A percentile compares a stretch with the other conserved stretches of the same genome.
Conservation (phyloP, 2,113 vertebrate genomes). For the Conger conger region DNA sequence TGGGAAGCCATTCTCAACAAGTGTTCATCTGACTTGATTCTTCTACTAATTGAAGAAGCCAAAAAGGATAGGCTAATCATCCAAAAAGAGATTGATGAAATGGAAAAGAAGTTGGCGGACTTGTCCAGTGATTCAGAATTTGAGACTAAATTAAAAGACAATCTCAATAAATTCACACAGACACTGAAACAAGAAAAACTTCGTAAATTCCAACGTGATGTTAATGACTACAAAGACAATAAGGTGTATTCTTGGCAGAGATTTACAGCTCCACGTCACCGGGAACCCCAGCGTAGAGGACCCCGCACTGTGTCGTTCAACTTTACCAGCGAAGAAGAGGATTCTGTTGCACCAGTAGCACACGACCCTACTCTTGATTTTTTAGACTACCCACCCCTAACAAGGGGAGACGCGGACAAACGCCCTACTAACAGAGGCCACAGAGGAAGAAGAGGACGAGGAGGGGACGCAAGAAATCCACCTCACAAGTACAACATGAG, state of each 20-base stretch:
- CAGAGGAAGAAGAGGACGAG: background rate
- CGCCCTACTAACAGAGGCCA: too few species aligned
- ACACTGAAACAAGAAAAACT: conserved; percentile 6
- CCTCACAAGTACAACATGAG: too few species aligned
- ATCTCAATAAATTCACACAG: background rate
- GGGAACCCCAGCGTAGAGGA: background rate
- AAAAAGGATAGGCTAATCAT: background rate
- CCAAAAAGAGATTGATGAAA: background rate
- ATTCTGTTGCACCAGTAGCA: too few species aligned
- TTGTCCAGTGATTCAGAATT: background rate
- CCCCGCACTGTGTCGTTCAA: background rate
- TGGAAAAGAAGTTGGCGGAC: background rate
- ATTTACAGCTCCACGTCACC: background rate
- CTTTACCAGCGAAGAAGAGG: background rate
- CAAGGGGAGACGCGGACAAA: background rate
- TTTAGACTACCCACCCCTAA: background rate
- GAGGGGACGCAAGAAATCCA: background rate
- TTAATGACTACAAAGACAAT: background rate
- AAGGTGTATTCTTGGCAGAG: background rate
- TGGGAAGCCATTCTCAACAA: conserved; percentile 9
- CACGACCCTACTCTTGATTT: too few species aligned
- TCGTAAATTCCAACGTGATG: background rate
- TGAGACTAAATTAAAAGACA: background rate
- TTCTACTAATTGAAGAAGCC: background rate
- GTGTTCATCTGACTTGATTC: too few species aligned